These are phyloP conservation scores for Phytoseiulus persimilis DNA, from an alignment of 2,888 invertebrate genomes.

Conservation along the genomic window DNA sequence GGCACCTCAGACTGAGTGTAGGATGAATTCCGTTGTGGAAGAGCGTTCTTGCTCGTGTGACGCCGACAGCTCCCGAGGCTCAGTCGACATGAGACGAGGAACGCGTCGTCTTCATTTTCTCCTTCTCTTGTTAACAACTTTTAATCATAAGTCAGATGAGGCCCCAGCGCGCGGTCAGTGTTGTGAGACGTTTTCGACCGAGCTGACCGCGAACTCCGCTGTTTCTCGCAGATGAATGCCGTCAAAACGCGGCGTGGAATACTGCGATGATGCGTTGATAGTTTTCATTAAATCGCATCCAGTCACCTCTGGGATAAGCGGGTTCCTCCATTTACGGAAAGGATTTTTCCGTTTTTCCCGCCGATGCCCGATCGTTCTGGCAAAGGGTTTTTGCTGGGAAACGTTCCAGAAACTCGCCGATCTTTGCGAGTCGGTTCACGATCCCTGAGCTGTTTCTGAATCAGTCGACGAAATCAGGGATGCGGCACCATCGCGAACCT, in stretches of 20 bases:
- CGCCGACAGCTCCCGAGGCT: not conserved
- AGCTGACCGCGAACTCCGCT: not conserved
- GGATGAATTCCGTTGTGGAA: not conserved
- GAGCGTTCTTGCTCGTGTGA: too few species aligned
- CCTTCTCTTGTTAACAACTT: not conserved
- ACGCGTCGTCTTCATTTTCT: not conserved
- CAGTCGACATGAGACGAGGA: not conserved
- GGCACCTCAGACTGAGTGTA: not conserved
- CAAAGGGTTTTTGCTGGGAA: too few species aligned
- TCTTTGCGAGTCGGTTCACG: too few species aligned
- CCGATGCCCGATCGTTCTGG: not conserved
- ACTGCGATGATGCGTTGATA: not conserved
- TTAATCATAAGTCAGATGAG: not conserved
- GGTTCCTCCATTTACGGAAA: not conserved
- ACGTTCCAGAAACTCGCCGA: too few species aligned
- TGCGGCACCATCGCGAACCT: too few species aligned
- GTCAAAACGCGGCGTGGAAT: not conserved
- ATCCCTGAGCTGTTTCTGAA: too few species aligned
- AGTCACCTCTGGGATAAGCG: not conserved
- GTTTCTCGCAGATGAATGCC: not conserved
- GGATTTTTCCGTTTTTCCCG: too few species aligned
- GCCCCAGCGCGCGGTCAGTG: not conserved
- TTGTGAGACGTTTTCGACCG: not conserved
- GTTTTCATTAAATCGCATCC: not conserved
- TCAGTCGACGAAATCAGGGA: too few species aligned